phyloP scores from a whole-genome alignment of 2,888 invertebrate species.

The Epistrophella euchroma region DNA sequence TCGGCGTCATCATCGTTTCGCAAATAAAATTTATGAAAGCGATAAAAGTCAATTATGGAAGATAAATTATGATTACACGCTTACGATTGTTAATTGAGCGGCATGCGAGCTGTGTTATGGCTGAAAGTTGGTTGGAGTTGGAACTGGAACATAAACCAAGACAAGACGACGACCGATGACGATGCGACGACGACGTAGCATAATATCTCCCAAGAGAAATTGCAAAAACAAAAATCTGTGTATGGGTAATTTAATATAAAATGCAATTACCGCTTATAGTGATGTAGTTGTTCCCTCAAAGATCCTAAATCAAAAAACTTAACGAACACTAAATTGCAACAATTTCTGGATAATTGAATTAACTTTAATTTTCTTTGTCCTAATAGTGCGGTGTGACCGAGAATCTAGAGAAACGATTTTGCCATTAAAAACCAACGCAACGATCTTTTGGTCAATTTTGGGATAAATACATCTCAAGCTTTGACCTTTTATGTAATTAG shows the following conservation, averaged over 20 bases:
- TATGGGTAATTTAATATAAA: conserved; percentile 55
- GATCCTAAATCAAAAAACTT: conserved; percentile 68
- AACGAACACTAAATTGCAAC: conserved; percentile 69
- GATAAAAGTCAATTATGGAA: conserved; percentile 74
- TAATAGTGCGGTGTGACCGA: not conserved
- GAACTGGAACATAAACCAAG: not conserved
- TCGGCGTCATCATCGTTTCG: conserved; percentile 59
- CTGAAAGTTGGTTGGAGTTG: not conserved
- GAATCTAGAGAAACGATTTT: not conserved
- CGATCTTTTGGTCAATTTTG: conserved; percentile 21
- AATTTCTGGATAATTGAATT: conserved; percentile 67
- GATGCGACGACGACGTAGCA: not conserved
- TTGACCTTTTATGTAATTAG: conserved; percentile 60
- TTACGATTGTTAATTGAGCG: conserved; percentile 71
- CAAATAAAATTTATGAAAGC: conserved; percentile 67
- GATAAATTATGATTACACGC: conserved; percentile 73
- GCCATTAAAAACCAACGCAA: conserved; percentile 2
- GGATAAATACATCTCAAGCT: conserved; percentile 52
- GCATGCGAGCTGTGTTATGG: conserved; percentile 18
- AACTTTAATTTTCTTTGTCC: conserved; percentile 53
- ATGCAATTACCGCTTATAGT: conserved; percentile 53
- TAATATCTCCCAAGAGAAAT: conserved; percentile 15
- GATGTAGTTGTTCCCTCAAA: not conserved
- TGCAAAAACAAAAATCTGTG: conserved; percentile 54
- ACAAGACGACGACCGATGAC: too few species aligned